Evolutionary conservation across 2,888 invertebrate species (phyloP).

Genomic region (Ormyrus thymus): DNA sequence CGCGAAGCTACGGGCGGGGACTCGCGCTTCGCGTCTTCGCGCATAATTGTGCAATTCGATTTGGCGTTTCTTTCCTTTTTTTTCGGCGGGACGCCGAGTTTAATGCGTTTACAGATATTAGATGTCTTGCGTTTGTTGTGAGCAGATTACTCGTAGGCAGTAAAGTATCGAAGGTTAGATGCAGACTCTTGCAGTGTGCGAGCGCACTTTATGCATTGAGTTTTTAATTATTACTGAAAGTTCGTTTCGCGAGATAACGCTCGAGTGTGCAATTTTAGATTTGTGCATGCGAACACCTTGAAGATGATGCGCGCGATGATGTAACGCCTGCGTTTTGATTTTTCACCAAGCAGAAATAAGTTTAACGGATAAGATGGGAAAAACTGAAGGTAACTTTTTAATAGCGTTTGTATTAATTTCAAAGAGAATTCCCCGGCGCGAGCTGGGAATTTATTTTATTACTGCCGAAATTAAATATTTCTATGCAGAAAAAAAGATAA

Average conservation of each 20-base stretch:
- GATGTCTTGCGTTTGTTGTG: conserved; percentile 9
- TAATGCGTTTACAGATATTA: conserved; percentile 13
- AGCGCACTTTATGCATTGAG: conserved; percentile 30
- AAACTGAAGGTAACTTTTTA: no score
- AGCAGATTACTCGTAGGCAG: conserved; percentile 8
- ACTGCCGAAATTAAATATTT: not conserved
- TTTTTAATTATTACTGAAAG: conserved; percentile 19
- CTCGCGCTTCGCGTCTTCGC: not conserved
- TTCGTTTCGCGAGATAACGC: no score
- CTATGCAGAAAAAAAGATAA: not conserved
- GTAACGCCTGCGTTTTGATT: no score
- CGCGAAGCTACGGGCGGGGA: not conserved
- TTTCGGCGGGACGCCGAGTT: not conserved
- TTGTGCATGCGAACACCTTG: no score
- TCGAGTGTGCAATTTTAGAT: no score
- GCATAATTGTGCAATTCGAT: no score
- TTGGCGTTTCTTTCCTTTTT: not conserved
- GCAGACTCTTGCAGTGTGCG: conserved; percentile 14
- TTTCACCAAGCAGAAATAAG: no score
- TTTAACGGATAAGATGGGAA: no score
- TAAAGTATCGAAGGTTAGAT: conserved; percentile 16
- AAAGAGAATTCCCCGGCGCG: no score
- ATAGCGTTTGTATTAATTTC: no score
- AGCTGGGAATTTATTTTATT: no score
- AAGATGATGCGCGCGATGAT: no score